Conservation (phyloP, 92 coral and sea anemone genomes). For the Siderastrea radians region DNA sequence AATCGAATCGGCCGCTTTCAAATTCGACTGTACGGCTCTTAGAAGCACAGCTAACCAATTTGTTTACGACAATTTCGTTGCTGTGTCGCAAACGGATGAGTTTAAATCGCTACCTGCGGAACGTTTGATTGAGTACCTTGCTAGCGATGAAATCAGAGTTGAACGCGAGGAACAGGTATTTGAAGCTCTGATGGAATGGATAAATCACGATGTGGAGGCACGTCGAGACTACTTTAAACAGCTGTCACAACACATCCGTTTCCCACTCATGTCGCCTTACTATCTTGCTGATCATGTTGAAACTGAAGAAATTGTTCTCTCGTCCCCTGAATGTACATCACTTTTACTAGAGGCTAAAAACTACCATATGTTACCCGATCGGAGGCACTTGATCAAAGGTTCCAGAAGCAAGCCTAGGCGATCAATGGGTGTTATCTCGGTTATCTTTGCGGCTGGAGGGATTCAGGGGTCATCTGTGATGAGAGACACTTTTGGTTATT, state of each 20-base stretch:
- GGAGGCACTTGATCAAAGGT: conserved; percentile 94
- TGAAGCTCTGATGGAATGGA: conserved; percentile 93
- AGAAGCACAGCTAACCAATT: conserved; percentile 88
- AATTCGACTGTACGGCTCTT: conserved; percentile 90
- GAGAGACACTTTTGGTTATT: conserved; percentile 92
- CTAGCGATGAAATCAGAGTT: conserved; percentile 91
- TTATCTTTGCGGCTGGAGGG: conserved; percentile 98
- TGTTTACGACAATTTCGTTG: conserved; percentile 87
- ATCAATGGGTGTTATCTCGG: conserved; percentile 95
- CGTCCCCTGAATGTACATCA: conserved; percentile 90
- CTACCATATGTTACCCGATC: conserved; percentile 96
- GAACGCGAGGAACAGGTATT: conserved; percentile 97
- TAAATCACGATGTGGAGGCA: conserved; percentile 81
- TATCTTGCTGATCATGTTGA: conserved; percentile 97
- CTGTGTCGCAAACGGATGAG: conserved; percentile 96
- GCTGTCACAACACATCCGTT: conserved; percentile 85
- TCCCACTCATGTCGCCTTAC: conserved; percentile 98
- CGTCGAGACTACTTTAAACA: conserved; percentile 75
- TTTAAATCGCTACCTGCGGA: conserved; percentile 87
- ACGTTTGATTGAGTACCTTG: conserved; percentile 78
- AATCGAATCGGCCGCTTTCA: conserved; percentile 92
- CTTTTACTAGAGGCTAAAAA: conserved; percentile 96
- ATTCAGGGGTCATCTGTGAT: conserved; percentile 94
- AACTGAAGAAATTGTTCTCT: conserved; percentile 86
- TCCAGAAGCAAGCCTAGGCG: conserved; percentile 89